Evolutionary conservation across 2,888 invertebrate species (phyloP).

Genomic region (Teleiodes luculella): DNA sequence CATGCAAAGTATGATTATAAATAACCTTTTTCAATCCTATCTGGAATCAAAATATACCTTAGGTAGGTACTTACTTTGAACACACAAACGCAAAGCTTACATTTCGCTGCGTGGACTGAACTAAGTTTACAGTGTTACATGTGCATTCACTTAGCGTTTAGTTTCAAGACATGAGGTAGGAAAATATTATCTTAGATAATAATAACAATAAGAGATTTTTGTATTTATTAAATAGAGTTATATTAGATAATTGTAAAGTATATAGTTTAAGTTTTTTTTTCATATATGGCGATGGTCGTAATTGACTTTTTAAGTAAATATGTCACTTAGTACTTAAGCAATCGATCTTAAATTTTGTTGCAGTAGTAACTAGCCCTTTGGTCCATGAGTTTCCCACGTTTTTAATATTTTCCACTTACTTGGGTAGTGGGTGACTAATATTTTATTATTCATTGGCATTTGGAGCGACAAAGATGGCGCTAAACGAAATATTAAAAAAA

Average conservation of each 20-base stretch:
- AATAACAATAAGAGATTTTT: conserved; percentile 70
- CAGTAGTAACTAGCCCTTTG: conserved; percentile 8
- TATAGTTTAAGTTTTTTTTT: conserved; percentile 67
- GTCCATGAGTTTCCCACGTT: background rate
- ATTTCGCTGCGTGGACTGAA: background rate
- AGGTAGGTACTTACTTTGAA: too few relatives aligned
- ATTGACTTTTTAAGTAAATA: conserved; percentile 51
- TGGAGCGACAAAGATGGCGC: too few relatives aligned
- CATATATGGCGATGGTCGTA: conserved; percentile 74
- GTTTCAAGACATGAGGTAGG: conserved; percentile 74
- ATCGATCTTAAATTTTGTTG: conserved; percentile 52
- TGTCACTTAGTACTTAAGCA: conserved; percentile 69
- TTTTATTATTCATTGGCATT: too few relatives aligned
- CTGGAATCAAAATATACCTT: too few relatives aligned
- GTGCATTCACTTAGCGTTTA: conserved; percentile 71
- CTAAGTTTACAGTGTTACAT: conserved; percentile 42
- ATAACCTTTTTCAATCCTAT: too few relatives aligned
- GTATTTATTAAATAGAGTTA: conserved; percentile 78
- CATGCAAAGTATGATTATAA: too few relatives aligned
- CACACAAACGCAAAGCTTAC: background rate
- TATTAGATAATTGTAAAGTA: conserved; percentile 78
- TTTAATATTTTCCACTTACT: background rate
- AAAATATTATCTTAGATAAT: conserved; percentile 76
- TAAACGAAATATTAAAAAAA: too few relatives aligned
- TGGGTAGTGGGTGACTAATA: background rate